Conservation (phyloP, 2,888 invertebrate genomes). For the Pediacus dermestoides region DNA sequence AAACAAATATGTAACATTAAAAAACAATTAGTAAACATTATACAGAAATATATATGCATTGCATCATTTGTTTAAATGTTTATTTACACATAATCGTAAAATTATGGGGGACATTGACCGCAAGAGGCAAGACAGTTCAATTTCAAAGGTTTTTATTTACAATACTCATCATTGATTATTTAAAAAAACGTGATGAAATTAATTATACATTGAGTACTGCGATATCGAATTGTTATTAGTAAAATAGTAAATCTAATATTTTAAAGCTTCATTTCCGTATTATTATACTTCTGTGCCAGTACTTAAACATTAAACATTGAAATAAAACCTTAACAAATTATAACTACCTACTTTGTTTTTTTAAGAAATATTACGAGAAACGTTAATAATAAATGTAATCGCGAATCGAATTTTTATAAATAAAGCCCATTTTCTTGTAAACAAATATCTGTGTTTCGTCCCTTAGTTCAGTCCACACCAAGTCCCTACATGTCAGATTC, state of each 20-base stretch:
- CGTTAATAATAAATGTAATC: too few species aligned
- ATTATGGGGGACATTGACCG: not conserved
- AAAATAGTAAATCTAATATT: not conserved
- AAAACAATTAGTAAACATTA: slow-evolving; percentile 1
- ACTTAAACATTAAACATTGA: not conserved
- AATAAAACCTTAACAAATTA: slow-evolving; percentile 1
- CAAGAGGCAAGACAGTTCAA: not conserved
- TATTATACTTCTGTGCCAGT: slow-evolving; percentile 1
- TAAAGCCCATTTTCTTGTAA: too few species aligned
- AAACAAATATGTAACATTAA: slow-evolving; percentile 2
- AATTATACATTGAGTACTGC: slow-evolving; percentile 1
- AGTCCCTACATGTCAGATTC: too few species aligned
- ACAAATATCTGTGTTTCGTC: too few species aligned
- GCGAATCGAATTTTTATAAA: too few species aligned
- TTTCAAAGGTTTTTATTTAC: slow-evolving; percentile 2
- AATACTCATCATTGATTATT: not conserved
- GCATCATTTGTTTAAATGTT: too few species aligned
- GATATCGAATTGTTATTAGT: too few species aligned
- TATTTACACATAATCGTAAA: slow-evolving; percentile 2
- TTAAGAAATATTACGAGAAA: too few species aligned
- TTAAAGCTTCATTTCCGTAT: not conserved
- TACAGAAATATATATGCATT: not conserved
- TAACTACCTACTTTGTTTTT: too few species aligned
- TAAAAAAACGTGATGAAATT: slow-evolving; percentile 2
- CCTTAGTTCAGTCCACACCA: too few species aligned